phyloP scores from a whole-genome alignment of 2,888 invertebrate species.

The Rapana venosa region DNA sequence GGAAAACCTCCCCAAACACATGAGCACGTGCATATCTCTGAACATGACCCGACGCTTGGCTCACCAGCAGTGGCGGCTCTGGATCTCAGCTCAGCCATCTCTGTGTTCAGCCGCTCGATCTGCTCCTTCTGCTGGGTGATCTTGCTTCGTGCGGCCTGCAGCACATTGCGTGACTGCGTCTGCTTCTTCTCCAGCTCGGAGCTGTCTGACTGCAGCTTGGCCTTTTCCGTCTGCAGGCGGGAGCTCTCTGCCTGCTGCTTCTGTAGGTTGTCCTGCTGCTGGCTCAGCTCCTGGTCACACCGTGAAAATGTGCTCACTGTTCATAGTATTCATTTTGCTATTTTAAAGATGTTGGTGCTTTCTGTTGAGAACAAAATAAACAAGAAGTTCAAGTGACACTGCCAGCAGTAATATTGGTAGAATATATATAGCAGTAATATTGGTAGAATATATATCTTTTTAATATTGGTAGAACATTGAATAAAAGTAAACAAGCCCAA shows the following conservation, averaged over 20 bases:
- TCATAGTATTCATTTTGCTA: background rate
- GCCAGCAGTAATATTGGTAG: too few species aligned
- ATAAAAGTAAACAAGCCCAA: too few species aligned
- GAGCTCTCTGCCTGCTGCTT: constrained; percentile 56
- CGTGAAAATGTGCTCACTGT: background rate
- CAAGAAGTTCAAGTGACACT: too few species aligned
- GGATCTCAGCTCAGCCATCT: constrained; percentile 82
- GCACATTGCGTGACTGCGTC: constrained; percentile 59
- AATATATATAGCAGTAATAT: too few species aligned
- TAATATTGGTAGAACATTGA: too few species aligned
- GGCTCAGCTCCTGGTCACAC: constrained; percentile 41
- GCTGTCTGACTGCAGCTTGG: constrained; percentile 48
- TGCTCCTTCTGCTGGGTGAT: constrained; percentile 69
- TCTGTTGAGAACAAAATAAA: too few species aligned
- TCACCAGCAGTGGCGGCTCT: constrained; percentile 76
- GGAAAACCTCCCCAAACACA: too few species aligned
- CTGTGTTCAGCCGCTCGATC: constrained; percentile 74
- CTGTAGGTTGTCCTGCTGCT: constrained; percentile 39
- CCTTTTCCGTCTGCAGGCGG: constrained; percentile 55
- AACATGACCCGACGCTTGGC: too few species aligned
- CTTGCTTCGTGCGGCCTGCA: constrained; percentile 67
- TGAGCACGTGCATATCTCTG: too few species aligned
- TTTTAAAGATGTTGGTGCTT: background rate
- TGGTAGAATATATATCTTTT: too few species aligned
- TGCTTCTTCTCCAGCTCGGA: constrained; percentile 66